Percentiles rank a stretch among this genome's conserved stretches.
These are phyloP conservation scores for Esox masquinongy DNA, from an alignment of 2,797 vertebrate species.

Conservation along the genomic window DNA sequence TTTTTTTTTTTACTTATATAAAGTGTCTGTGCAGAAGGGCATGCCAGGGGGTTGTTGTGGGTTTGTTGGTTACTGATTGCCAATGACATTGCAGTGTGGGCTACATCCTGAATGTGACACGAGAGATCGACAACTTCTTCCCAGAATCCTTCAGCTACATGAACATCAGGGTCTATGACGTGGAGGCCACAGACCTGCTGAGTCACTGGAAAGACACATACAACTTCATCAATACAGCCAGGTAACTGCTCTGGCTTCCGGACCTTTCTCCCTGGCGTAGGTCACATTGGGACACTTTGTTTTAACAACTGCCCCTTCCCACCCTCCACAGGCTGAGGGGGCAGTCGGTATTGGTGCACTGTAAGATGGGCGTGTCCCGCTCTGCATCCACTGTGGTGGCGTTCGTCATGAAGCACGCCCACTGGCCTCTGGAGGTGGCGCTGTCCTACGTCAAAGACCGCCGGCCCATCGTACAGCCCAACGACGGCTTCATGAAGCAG, in stretches of 20 bases:
- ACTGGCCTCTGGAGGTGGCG: constrained; percentile 83
- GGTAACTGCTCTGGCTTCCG: constrained; percentile 59
- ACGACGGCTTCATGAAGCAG: constrained; percentile 91
- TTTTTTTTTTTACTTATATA: not conserved
- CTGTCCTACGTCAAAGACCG: constrained; percentile 80
- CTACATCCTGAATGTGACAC: constrained; percentile 93
- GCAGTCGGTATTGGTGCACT: constrained; percentile 88
- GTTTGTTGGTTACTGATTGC: not conserved
- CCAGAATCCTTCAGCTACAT: constrained; percentile 90
- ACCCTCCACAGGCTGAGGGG: constrained; percentile 72
- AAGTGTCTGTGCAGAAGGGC: not conserved
- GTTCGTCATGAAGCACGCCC: constrained; percentile 91
- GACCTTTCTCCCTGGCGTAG: not conserved
- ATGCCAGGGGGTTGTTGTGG: not conserved
- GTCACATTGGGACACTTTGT: too few species aligned
- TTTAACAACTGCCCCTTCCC: too few species aligned
- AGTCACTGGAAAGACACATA: constrained; percentile 90
- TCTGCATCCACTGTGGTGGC: constrained; percentile 92
- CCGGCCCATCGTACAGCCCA: constrained; percentile 85
- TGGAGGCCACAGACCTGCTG: constrained; percentile 87
- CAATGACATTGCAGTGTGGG: constrained; percentile 77
- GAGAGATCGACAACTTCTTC: constrained; percentile 97
- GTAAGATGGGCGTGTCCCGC: constrained; percentile 96
- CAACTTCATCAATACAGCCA: constrained; percentile 84
- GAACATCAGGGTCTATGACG: constrained; percentile 92